phyloP scores from a whole-genome alignment of 2,797 vertebrate species.

The Bufotes viridis region DNA sequence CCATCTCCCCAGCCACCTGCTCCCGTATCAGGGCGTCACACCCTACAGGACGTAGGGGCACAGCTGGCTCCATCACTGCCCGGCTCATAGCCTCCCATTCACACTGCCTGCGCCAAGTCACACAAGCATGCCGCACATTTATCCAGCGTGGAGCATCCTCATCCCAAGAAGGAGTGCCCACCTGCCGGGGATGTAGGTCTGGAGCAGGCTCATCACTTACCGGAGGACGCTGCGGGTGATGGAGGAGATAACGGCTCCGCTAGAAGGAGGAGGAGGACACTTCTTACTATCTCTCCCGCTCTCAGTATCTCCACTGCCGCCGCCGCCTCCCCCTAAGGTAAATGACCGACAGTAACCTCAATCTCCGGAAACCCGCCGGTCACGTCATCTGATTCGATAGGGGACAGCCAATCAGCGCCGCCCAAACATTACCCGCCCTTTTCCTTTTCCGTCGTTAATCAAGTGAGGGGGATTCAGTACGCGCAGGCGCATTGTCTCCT shows the following conservation, averaged over 20 bases:
- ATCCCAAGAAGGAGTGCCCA: too few relatives aligned
- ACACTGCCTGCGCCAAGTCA: background rate
- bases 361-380: constrained; percentile 56
- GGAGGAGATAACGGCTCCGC: background rate
- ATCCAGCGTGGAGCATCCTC: too few relatives aligned
- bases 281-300: background rate
- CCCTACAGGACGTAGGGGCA: too few relatives aligned
- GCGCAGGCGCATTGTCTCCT: constrained; percentile 17
- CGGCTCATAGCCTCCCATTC: background rate
- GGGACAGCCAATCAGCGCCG: constrained; percentile 40
- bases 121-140: background rate
- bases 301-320: background rate
- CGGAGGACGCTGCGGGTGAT: background rate
- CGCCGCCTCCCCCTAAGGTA: constrained; percentile 54
- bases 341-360: constrained; percentile 60
- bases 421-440: constrained; percentile 25
- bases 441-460: constrained; percentile 44
- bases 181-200: background rate
- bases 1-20: too few relatives aligned
- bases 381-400: constrained; percentile 63
- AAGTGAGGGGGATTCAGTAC: background rate
- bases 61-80: background rate
- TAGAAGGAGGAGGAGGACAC: too few relatives aligned
- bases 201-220: constrained; percentile 3
- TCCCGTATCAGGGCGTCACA: too few relatives aligned